Percentiles rank a stretch among this genome's conserved stretches.
Conservation (phyloP, 2,888 invertebrate species). For the Troglohyphantes excavatus region DNA sequence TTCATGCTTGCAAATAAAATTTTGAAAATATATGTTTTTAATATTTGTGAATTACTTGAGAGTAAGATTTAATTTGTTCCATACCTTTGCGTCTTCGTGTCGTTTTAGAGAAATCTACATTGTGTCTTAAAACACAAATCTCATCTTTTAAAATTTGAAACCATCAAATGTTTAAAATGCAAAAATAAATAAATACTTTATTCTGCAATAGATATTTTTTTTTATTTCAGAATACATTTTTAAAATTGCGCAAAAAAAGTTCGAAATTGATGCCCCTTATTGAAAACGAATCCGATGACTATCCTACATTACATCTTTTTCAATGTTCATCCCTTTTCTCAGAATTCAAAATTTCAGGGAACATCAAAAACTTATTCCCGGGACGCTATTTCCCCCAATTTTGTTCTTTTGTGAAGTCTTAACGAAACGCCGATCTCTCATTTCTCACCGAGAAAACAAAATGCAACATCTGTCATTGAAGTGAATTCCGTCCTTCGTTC, state of each 20-base stretch:
- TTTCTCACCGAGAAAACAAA: slow-evolving; percentile 60
- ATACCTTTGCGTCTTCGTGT: no score
- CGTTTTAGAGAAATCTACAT: no score
- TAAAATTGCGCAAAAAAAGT: background rate
- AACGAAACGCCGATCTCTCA: slow-evolving; percentile 64
- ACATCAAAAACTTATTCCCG: slow-evolving; percentile 62
- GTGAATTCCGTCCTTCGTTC: slow-evolving; percentile 54
- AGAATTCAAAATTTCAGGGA: slow-evolving; percentile 57
- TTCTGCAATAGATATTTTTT: no score
- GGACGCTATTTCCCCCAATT: slow-evolving; percentile 26
- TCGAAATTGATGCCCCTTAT: background rate
- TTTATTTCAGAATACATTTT: background rate
- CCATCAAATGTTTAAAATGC: no score
- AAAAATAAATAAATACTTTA: no score
- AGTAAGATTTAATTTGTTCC: no score
- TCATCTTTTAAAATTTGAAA: no score
- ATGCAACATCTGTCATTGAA: slow-evolving; percentile 73
- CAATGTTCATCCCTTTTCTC: slow-evolving; percentile 20
- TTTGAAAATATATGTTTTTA: no score
- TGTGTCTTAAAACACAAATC: no score
- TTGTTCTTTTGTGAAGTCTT: slow-evolving; percentile 51
- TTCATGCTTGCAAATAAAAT: no score
- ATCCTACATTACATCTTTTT: slow-evolving; percentile 38
- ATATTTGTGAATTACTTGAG: no score
- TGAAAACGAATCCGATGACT: slow-evolving; percentile 23